Base-by-base conservation (phyloP, 2,797 vertebrate species). In the Telmatherina bonti region DNA sequence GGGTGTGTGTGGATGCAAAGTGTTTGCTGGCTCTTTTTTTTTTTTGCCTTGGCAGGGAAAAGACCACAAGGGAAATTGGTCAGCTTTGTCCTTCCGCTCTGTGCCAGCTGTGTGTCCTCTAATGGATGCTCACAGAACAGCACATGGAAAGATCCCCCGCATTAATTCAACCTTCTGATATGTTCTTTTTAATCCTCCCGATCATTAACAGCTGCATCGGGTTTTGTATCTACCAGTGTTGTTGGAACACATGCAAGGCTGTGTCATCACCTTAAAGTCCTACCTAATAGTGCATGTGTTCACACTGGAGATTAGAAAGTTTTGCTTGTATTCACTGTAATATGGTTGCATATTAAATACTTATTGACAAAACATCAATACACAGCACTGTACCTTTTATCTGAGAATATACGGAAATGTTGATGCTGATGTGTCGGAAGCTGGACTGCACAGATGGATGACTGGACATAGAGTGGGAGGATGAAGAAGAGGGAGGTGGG, bases 21-120 rank as follows among this genome's bases (percentile, higher is more conserved):
- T 80, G 71, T 90, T 88, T 87, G 68, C 79, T 74, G 70, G 45
- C 64, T 71, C 67, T 67, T 68, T 79, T 87, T 84, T 71, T 66
- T 67, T 68, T 79, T 87, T 84, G 70, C 62, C 61, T 85, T 89
- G 86, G 85, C 85, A 71, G 76, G 24, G 43, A 72, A 70, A 76
- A 79, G 63, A 31, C 54, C 64, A 56, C 22, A 58, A 72, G 66
- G 65, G 57, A 70, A 82, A 75, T 63, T 81, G 81, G 81, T 87
- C 69, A 84, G 83, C 75, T 38, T 33, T 90, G 78, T 63, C 79
- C 78, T 87, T 76, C 76, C 57, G 47, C 54, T 77, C 10, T 78
- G 76, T 81, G 79, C 86, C 85, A 88, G 82, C 54, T 78, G 68
- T 75, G 60, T 78, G 67, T 80, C 73, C 72, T 83, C 62, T 66